A percentile compares a stretch with the other conserved stretches of the same genome.
Conservation (phyloP, 2,888 invertebrate species). For the Philaethria dido region DNA sequence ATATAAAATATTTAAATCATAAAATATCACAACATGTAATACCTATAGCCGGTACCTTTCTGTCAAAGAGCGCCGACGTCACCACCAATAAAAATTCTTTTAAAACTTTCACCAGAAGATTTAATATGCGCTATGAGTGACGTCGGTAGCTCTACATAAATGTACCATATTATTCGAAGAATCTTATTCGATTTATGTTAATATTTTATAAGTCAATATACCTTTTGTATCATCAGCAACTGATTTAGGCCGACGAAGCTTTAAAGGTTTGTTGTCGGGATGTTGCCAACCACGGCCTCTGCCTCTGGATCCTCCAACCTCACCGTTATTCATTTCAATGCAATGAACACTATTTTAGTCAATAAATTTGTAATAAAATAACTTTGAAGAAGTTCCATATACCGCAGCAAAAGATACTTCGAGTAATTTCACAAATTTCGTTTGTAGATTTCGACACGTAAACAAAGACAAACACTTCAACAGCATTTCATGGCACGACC, state of each 20-base stretch:
- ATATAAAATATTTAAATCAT: background rate
- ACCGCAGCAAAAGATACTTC: slow-evolving; percentile 50
- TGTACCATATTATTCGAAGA: background rate
- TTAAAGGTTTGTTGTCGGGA: slow-evolving; percentile 74
- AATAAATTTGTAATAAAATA: slow-evolving; percentile 51
- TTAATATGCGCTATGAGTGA: slow-evolving; percentile 48
- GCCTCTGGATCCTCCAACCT: slow-evolving; percentile 77
- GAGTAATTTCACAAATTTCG: slow-evolving; percentile 32
- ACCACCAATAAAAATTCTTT: slow-evolving; percentile 74
- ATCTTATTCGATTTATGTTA: background rate
- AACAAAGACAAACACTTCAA: slow-evolving; percentile 77
- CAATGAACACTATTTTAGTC: slow-evolving; percentile 49
- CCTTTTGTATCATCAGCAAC: slow-evolving; percentile 69
- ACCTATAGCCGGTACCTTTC: slow-evolving; percentile 52
- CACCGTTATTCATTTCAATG: slow-evolving; percentile 81
- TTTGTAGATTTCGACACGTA: slow-evolving; percentile 71
- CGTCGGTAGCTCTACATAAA: slow-evolving; percentile 43
- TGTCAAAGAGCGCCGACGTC: slow-evolving; percentile 72
- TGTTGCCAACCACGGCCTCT: slow-evolving; percentile 81
- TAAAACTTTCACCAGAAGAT: slow-evolving; percentile 75
- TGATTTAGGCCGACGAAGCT: slow-evolving; percentile 74
- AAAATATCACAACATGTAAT: slow-evolving; percentile 29
- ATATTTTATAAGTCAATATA: slow-evolving; percentile 46
- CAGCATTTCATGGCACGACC: slow-evolving; percentile 67
- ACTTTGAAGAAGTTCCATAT: slow-evolving; percentile 67